phyloP scores from a whole-genome alignment of 2,797 vertebrate species.

The Malacoraja senta region DNA sequence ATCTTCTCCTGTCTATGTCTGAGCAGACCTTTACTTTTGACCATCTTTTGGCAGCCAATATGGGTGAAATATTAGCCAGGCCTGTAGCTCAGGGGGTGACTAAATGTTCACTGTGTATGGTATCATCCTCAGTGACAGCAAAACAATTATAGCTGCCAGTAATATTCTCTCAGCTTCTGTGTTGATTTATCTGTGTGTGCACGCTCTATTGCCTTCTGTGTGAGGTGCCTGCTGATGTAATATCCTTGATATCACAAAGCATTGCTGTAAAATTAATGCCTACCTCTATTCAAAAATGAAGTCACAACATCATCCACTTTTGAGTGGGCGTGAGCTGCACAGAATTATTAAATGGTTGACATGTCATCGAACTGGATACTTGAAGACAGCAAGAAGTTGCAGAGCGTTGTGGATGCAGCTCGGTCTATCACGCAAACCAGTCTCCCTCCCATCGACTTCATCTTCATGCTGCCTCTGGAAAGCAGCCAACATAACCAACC shows the following conservation, averaged over 20 bases:
- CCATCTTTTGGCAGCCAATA: background rate
- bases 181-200: background rate
- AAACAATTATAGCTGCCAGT: background rate
- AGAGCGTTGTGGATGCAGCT: too few species aligned
- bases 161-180: background rate
- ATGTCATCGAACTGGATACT: background rate
- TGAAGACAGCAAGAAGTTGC: too few species aligned
- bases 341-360: background rate
- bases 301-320: background rate
- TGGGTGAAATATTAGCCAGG: background rate
- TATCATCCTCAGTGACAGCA: slow-evolving; percentile 1
- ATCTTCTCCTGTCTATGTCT: background rate
- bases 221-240: background rate
- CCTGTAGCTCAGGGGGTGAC: background rate
- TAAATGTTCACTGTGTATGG: background rate
- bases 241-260: background rate
- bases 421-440: too few species aligned
- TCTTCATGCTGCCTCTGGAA: too few species aligned
- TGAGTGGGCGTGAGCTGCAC: too few species aligned
- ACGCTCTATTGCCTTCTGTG: background rate
- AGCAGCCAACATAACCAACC: too few species aligned
- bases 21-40: background rate
- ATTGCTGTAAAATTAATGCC: background rate
- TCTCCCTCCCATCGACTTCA: too few species aligned
- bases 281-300: background rate